Evolutionary conservation across 2,888 invertebrate species (phyloP), one percentile per base, ranked within the genome.

Genomic region (Synergus itoensis): DNA sequence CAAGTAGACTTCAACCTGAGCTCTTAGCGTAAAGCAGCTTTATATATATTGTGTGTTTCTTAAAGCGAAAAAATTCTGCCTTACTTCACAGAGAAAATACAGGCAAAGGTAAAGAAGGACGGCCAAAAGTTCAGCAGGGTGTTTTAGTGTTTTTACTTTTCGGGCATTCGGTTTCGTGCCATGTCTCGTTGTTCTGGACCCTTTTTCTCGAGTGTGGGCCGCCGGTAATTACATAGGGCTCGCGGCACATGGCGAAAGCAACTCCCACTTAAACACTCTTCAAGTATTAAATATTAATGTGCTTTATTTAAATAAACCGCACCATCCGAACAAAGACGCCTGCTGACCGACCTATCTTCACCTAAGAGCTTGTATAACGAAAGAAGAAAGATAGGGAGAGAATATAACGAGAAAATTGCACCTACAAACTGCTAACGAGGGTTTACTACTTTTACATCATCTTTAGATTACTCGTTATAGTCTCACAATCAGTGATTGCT

Each of bases 201-300:
- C 60, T 40, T 79, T 16, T 75, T n/a, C 77, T 79, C 78, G 78
- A 86, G 87, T 89, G 89, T 89, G 88, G 88, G 87, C 82, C 84
- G 88, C 81, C 83, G 77, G 87, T 90, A 90, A 90, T 90, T 90
- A 90, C 88, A 90, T 87, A 87, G 89, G 88, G 81, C 86, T 85
- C 84, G 85, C 84, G 86, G 86, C 84, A 83, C 84, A 84, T 82
- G 86, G 85, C 85, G 84, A 83, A 80, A 86, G 86, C 82, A 87
- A 89, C 89, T 88, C 90, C 90, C 89, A 90, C 90, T 90, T 89
- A 89, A 90, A 87, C 88, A 89, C 87, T 83, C 87, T 84, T 84
- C 79, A 78, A 84, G 88, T 88, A 90, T 89, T 90, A 90, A 90
- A 91, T 91, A 90, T 90, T 90, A 91, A 91, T 90, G 89, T 83